These are phyloP conservation scores for Silurus aristotelis DNA, from an alignment of 2,797 vertebrate genomes.

Conservation along the genomic window DNA sequence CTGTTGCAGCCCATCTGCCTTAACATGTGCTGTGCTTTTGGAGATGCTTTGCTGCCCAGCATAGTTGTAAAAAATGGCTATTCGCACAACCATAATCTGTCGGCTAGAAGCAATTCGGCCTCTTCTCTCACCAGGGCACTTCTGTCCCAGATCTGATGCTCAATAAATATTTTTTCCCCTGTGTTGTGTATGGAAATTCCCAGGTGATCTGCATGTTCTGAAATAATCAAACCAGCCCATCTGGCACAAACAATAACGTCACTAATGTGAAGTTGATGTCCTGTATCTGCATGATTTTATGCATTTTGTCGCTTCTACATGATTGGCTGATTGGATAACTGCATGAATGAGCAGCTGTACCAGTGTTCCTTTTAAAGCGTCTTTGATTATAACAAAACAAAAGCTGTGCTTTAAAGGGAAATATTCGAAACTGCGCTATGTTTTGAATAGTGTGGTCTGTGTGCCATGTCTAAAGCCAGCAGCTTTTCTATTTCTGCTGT, in stretches of 20 bases:
- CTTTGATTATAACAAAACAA: background rate
- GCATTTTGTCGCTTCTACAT: background rate
- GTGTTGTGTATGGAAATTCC: background rate
- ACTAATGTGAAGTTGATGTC: background rate
- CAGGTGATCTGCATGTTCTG: background rate
- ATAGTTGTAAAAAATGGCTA: background rate
- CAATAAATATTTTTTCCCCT: background rate
- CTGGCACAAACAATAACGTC: background rate
- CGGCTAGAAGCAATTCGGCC: background rate
- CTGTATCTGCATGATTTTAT: background rate
- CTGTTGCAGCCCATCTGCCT: background rate
- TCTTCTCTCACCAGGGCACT: background rate
- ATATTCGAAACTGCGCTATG: background rate
- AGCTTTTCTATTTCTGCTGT: background rate
- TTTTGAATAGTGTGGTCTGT: background rate
- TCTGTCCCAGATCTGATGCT: background rate
- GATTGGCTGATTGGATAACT: background rate
- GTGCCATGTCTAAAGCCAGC: background rate
- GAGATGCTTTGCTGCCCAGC: conserved; percentile 3
- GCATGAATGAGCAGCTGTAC: background rate
- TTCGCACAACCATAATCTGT: background rate
- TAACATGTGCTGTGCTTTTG: background rate
- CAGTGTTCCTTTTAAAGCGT: background rate
- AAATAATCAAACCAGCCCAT: background rate
- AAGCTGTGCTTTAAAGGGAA: background rate